Base-by-base conservation (phyloP, 1,140 invertebrate species). In the Aporrectodea caliginosa region DNA sequence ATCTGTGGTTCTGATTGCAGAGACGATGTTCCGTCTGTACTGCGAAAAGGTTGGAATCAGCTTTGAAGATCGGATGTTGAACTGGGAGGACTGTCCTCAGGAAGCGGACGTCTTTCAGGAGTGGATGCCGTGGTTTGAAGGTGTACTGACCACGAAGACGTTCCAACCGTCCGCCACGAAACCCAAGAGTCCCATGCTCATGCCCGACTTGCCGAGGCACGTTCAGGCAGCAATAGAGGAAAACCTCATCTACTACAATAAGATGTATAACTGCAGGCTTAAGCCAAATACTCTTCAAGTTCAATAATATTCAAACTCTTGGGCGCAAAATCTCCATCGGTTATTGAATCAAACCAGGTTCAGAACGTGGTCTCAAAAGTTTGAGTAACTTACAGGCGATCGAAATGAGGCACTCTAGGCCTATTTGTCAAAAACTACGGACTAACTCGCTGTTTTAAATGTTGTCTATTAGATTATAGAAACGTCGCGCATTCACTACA, bases 41-140 rank as follows among this genome's bases (percentile, higher is more conserved):
- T 82, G 81, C 69, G 35, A 70, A n/a, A 80, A 80, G 43, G 79
- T 80, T 33, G 81, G 81, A 58, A 82, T 82, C 70, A 35, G 73
- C 16, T 82, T 77, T 72, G 79, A 82, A 43, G 79, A 82, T 1
- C 68, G 69, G 22, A 82, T 82, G 81, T 32, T 82, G 31, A 80
- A 82, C 81, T 82, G 81, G 81, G 81, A 82, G 16, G 74, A 80
- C 29, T 78, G 74, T 16, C 81, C 81, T 1, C 75, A 80, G 33
- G 79, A 81, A 29, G 22, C 78, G 69, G 16, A 33, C 16, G 73
- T 80, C n/a, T 82, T 82, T 69, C 79, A 82, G 75, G 79, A 80
- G 32, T 82, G 81, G 81, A 80, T 82, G 81, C 81, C 81, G 16
- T 82, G 81, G 81, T 82, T 82, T 32, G 81, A 82, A 69, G 81